These are phyloP conservation scores for Tiliacea aurago DNA, from an alignment of 2,888 invertebrate species.

Conservation along the genomic window DNA sequence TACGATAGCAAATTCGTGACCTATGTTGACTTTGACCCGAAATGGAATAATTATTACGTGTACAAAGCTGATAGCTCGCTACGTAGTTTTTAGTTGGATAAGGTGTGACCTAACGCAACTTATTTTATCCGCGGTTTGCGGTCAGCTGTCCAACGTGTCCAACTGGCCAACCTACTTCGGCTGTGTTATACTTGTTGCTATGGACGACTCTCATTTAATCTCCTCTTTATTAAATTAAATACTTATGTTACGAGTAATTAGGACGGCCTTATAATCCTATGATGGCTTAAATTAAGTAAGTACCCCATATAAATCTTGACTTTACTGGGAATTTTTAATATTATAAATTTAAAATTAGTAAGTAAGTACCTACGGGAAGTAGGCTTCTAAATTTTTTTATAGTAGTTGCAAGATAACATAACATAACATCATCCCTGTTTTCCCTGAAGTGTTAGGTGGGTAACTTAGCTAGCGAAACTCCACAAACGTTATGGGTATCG, in stretches of 20 bases:
- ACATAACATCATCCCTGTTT: neutral
- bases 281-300: neutral
- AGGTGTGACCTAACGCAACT: too few species aligned
- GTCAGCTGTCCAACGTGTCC: too few species aligned
- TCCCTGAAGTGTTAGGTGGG: too few species aligned
- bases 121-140: too few species aligned
- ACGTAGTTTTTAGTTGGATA: neutral
- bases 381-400: too few species aligned
- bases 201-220: neutral
- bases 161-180: too few species aligned
- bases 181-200: constrained; percentile 12
- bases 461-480: too few species aligned
- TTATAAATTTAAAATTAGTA: too few species aligned
- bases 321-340: neutral
- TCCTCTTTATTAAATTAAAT: neutral
- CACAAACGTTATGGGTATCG: too few species aligned
- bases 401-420: neutral
- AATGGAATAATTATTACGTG: neutral
- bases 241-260: neutral
- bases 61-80: neutral
- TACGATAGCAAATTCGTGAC: neutral
- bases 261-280: neutral
- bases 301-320: too few species aligned
- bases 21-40: neutral
- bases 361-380: too few species aligned